These are phyloP conservation scores for Onychomys leucogaster DNA, from an alignment of 2,797 vertebrate genomes.

Conservation along the genomic window DNA sequence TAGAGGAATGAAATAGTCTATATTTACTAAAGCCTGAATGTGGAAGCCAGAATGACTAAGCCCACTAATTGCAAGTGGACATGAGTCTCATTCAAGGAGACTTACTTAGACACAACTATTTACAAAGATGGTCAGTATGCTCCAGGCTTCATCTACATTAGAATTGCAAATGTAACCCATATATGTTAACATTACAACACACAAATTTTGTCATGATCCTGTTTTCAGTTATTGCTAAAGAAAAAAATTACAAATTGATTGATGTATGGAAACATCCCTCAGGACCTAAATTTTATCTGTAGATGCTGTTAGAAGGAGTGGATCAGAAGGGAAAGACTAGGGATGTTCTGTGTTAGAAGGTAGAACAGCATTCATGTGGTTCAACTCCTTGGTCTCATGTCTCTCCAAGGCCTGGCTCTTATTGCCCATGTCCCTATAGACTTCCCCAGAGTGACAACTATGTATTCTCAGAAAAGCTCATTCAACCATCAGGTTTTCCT, in stretches of 20 bases:
- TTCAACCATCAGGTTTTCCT: not conserved
- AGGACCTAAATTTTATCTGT: not conserved
- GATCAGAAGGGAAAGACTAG: too few species aligned
- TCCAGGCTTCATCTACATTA: too few species aligned
- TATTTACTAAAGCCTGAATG: not conserved
- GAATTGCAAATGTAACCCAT: not conserved
- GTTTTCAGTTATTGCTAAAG: not conserved
- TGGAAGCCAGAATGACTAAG: fast-evolving
- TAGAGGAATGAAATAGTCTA: not conserved
- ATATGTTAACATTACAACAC: not conserved
- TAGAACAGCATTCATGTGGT: fast-evolving
- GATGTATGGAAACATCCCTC: too few species aligned
- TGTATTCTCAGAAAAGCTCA: fast-evolving
- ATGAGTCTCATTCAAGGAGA: not conserved
- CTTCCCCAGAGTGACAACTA: not conserved
- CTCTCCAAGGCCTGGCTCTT: not conserved
- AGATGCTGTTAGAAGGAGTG: not conserved
- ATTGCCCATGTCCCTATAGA: not conserved
- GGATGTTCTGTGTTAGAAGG: not conserved
- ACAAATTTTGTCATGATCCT: not conserved
- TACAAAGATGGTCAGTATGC: not conserved
- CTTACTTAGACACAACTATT: not conserved
- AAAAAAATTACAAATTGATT: too few species aligned
- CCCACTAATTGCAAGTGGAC: fast-evolving
- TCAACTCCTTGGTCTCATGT: not conserved